Evolutionary conservation across 2,113 vertebrate genomes (phyloP).

Genomic region (Bos indicus): DNA sequence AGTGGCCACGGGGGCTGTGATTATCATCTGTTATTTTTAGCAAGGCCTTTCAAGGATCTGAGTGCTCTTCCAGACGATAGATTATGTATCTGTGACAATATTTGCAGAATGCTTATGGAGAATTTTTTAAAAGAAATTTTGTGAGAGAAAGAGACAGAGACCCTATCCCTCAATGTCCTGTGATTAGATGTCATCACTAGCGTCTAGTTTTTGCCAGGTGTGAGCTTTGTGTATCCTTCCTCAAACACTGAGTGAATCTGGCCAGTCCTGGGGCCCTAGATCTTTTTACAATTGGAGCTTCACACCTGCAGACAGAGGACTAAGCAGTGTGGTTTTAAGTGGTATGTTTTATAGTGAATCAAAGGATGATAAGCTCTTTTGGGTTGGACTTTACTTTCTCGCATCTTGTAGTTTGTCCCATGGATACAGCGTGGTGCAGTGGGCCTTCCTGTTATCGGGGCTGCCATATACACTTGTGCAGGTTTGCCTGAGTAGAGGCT

Average conservation of each 20-base stretch:
- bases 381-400: neutral
- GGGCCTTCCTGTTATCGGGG: neutral
- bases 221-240: neutral
- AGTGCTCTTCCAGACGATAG: neutral
- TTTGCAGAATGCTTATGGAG: neutral
- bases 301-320: neutral
- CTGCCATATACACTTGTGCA: neutral
- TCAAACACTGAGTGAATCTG: neutral
- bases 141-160: no score
- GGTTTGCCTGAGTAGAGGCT: neutral
- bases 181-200: neutral
- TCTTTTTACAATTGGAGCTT: neutral
- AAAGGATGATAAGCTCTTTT: neutral
- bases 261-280: neutral
- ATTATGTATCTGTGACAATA: neutral
- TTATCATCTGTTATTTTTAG: neutral
- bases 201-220: neutral
- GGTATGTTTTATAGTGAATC: neutral
- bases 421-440: neutral
- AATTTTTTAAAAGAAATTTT: neutral
- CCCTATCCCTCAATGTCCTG: neutral
- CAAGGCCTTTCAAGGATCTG: neutral
- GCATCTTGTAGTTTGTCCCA: neutral
- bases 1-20: neutral
- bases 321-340: neutral